A percentile compares a stretch with the other conserved stretches of the same genome.
phyloP scores from a whole-genome alignment of 2,113 vertebrate genomes.

The Coregonus clupeaformis region DNA sequence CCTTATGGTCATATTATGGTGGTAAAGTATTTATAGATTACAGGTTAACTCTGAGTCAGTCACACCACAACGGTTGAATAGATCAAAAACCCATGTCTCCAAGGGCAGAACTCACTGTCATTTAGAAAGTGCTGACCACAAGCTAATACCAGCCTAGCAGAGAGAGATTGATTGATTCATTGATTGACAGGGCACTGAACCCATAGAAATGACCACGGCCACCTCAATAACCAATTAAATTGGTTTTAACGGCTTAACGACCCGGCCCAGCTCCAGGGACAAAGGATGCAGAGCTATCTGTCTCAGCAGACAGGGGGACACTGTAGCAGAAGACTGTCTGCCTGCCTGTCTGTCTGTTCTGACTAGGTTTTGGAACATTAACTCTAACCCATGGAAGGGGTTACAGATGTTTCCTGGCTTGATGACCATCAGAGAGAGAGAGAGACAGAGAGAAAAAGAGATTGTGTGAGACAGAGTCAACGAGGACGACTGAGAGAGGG shows the following conservation, averaged over 20 bases:
- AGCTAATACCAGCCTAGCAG: conserved; percentile 13
- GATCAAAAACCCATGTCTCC: background rate
- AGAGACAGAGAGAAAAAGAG: conserved; percentile 2
- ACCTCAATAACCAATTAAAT: conserved; percentile 50
- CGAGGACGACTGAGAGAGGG: conserved; percentile 10
- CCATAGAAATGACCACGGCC: conserved; percentile 37
- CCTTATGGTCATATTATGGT: background rate
- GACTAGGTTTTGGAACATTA: conserved; percentile 9
- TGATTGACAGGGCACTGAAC: conserved; percentile 45
- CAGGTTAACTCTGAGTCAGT: background rate
- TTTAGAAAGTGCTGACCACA: conserved; percentile 41
- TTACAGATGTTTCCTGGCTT: conserved; percentile 57
- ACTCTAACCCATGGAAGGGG: conserved; percentile 26
- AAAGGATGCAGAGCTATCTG: conserved; percentile 13
- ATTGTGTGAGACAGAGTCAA: conserved; percentile 4
- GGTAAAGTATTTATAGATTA: background rate
- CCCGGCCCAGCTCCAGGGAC: conserved; percentile 38
- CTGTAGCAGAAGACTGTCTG: background rate
- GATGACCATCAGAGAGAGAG: background rate
- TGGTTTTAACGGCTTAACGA: conserved; percentile 30
- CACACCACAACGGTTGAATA: background rate
- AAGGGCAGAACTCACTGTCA: conserved; percentile 8
- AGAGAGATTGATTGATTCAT: conserved; percentile 41
- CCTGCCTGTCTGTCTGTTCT: background rate
- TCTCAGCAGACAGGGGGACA: conserved; percentile 4